Base-by-base conservation (phyloP, 2,797 vertebrate genomes). In the Buphagus erythrorhynchus region DNA sequence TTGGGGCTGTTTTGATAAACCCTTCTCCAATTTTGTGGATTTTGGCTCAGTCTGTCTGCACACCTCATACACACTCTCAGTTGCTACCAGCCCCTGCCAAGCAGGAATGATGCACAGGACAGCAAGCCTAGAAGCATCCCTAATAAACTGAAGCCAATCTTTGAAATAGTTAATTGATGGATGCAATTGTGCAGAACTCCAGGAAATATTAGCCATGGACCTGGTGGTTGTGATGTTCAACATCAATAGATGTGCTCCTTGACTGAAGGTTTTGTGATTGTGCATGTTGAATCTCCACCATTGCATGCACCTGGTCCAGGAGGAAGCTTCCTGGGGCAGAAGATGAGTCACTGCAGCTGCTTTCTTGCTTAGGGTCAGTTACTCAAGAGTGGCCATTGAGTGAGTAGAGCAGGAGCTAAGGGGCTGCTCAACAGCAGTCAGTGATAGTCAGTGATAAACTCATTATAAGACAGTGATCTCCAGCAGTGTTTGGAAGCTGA, bases 391-490 rank as follows among this genome's bases (percentile, higher is more conserved):
- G 7, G 26, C 75, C 28, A 9, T 13, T 29, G 18, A 62, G 28
- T 67, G 77, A 82, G 68, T 5, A 42, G 16, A 48, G 72, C 46
- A 73, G 71, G 45, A 89, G 36, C 33, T 68, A 13, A 72, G 21
- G 11, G 13, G 16, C 31, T 86, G 65, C 45, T n/a, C n/a, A 69
- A 51, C 31, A 81, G 33, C 66, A 82, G 66, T 16, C 1, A 1
- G 16, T 4, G 10, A 59, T 25, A 82, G 66, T 16, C 1, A 1
- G 16, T 4, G 10, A 59, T 25, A 61, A 73, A 52, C 14, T 13
- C 1, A 0, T 31, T 72, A 36, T 0, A 1, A 36, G 46, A 25
- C 31, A 63, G 24, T 5, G 8, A 71, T 49, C 29, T 78, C 38
- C n/a, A 26, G 10, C 11, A 51, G 40, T 18, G 74, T 76, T 71